These are phyloP conservation scores for Halcyon chelicuti DNA, from an alignment of 2,797 vertebrate species.

Conservation along the genomic window DNA sequence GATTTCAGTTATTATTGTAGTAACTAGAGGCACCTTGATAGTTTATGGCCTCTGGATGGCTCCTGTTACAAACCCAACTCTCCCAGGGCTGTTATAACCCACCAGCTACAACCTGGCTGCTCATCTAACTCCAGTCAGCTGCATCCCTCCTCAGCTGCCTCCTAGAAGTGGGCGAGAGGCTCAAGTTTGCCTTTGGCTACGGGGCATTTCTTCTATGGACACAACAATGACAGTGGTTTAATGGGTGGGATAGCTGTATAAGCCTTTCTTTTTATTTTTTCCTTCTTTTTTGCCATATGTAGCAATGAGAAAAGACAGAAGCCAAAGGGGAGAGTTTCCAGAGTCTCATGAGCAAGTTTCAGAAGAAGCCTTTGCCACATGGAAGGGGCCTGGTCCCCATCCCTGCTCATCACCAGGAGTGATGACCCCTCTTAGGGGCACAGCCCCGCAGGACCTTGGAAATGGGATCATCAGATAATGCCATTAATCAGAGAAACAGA, in stretches of 20 bases:
- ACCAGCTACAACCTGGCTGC: not conserved
- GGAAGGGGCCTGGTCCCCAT: not conserved
- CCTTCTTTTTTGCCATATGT: not conserved
- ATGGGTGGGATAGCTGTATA: no score
- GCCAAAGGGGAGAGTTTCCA: not conserved
- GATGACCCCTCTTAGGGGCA: not conserved
- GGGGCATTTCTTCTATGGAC: not conserved
- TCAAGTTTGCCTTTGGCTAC: not conserved
- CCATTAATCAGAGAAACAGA: not conserved
- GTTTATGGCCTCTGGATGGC: not conserved
- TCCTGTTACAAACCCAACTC: not conserved
- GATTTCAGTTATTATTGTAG: not conserved
- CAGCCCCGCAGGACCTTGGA: not conserved
- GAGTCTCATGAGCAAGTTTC: not conserved
- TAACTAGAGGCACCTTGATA: not conserved
- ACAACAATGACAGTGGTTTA: rapidly evolving
- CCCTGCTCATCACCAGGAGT: not conserved
- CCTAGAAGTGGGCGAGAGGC: not conserved
- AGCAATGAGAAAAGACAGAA: not conserved
- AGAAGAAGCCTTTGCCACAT: rapidly evolving
- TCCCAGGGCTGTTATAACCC: not conserved
- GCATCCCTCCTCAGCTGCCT: not conserved
- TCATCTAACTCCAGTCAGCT: not conserved
- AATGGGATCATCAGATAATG: not conserved
- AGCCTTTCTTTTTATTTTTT: no score